These are phyloP conservation scores for Hyles euphorbiae DNA, from an alignment of 1,140 invertebrate genomes.

Conservation along the genomic window DNA sequence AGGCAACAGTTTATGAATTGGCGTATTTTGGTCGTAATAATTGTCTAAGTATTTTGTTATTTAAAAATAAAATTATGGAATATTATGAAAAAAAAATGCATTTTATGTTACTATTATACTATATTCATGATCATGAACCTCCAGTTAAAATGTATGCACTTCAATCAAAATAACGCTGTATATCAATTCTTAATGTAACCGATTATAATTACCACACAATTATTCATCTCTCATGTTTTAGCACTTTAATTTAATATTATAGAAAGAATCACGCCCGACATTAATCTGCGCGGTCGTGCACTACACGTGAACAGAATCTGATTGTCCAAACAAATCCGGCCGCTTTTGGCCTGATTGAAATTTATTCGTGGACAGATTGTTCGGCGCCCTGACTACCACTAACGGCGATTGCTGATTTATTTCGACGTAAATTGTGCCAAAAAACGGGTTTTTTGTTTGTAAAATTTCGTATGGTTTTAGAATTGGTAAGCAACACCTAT, in stretches of 20 bases:
- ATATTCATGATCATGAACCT: too few relatives aligned
- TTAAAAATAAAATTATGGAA: too few relatives aligned
- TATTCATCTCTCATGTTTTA: too few relatives aligned
- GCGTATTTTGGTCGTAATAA: too few relatives aligned
- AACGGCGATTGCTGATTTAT: constrained; percentile 22
- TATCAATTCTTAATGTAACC: too few relatives aligned
- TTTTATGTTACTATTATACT: too few relatives aligned
- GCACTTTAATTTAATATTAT: constrained; percentile 10
- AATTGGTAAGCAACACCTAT: constrained; percentile 7
- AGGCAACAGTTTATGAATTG: too few relatives aligned
- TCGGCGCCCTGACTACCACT: constrained; percentile 1
- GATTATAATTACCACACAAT: too few relatives aligned
- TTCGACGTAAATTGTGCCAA: constrained; percentile 19
- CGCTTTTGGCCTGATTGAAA: constrained; percentile 32
- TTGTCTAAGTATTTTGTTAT: too few relatives aligned
- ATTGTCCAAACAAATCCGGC: constrained; percentile 6
- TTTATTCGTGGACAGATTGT: constrained; percentile 32
- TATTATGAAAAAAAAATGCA: too few relatives aligned
- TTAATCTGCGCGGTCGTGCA: constrained; percentile 14
- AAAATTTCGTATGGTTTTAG: constrained; percentile 2
- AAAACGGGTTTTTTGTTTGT: constrained; percentile 11
- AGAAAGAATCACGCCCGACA: constrained; percentile 19
- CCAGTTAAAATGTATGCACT: too few relatives aligned
- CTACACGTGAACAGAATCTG: constrained; percentile 14
- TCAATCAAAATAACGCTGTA: too few relatives aligned